A percentile compares a stretch with the other conserved stretches of the same genome.
Conservation (phyloP, 2,797 vertebrate species). For the Poeciliopsis paucimaculata region DNA sequence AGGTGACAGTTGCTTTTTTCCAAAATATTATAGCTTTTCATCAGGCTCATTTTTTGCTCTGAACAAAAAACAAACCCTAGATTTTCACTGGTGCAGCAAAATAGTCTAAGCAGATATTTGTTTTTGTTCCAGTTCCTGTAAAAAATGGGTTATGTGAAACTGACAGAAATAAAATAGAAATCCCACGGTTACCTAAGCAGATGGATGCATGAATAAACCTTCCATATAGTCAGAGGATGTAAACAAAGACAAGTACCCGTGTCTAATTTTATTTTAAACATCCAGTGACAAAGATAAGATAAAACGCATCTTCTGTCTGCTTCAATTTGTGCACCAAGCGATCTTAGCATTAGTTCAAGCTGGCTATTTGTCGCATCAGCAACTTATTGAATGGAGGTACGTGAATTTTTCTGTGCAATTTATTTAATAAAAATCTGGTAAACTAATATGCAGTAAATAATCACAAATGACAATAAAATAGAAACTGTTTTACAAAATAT, state of each 20-base stretch:
- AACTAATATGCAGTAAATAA: slow-evolving; percentile 49
- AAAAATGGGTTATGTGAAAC: slow-evolving; percentile 57
- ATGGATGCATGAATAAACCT: slow-evolving; percentile 42
- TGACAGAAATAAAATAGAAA: slow-evolving; percentile 56
- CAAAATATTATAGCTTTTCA: slow-evolving; percentile 49
- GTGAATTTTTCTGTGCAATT: slow-evolving; percentile 27
- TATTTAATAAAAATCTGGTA: slow-evolving; percentile 48
- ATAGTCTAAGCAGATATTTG: slow-evolving; percentile 47
- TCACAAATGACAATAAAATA: slow-evolving; percentile 19
- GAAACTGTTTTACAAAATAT: slow-evolving; percentile 28
- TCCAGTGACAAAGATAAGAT: slow-evolving; percentile 26
- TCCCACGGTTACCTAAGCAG: slow-evolving; percentile 53
- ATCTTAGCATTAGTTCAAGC: slow-evolving; percentile 45
- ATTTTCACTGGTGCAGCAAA: slow-evolving; percentile 50
- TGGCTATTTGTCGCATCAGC: slow-evolving; percentile 66
- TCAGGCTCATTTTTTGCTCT: slow-evolving; percentile 47
- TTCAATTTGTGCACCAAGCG: slow-evolving; percentile 25
- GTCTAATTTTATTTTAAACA: slow-evolving; percentile 39
- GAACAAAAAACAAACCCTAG: slow-evolving; percentile 40
- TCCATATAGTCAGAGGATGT: slow-evolving; percentile 22
- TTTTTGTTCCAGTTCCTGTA: slow-evolving; percentile 57
- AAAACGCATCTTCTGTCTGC: slow-evolving; percentile 26
- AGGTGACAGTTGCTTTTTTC: slow-evolving; percentile 49
- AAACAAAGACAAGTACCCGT: slow-evolving; percentile 15
- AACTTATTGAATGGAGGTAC: slow-evolving; percentile 45